Conservation (phyloP, 2,113 vertebrate species). For the Actenoides hombroni region DNA sequence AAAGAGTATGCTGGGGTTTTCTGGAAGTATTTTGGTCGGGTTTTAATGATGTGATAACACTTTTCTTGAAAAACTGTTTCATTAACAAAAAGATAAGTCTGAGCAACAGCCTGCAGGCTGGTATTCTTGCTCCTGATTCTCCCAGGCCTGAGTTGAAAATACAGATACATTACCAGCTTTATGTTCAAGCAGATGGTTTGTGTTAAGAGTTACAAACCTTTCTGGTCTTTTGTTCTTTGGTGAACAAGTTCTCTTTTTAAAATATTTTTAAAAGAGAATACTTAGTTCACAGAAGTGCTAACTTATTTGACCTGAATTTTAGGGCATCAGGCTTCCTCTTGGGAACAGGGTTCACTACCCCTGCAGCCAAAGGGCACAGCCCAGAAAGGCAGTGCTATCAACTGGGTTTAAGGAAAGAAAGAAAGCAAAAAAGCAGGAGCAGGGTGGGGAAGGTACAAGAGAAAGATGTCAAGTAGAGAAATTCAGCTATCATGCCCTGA, state of each 20-base stretch:
- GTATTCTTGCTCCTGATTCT: not conserved
- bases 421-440: not conserved
- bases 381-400: not conserved
- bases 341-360: not conserved
- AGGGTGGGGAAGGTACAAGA: not conserved
- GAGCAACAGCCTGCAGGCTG: not conserved
- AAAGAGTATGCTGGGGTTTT: not conserved
- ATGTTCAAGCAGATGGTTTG: conserved; percentile 40
- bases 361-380: not conserved
- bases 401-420: not conserved
- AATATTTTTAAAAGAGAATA: not conserved
- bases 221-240: not conserved
- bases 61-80: conserved; percentile 65
- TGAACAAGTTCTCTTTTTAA: conserved; percentile 7
- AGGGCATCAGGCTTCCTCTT: not conserved
- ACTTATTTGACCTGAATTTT: not conserved
- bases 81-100: conserved; percentile 49
- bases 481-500: not conserved
- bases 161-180: conserved; percentile 2
- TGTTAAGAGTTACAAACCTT: conserved; percentile 22
- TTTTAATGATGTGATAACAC: conserved; percentile 52
- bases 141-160: conserved; percentile 26
- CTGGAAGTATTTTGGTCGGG: not conserved
- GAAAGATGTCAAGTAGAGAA: not conserved
- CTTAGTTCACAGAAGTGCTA: not conserved